Base-by-base conservation (phyloP, 2,797 vertebrate species). In the Sebastes aleutianus region DNA sequence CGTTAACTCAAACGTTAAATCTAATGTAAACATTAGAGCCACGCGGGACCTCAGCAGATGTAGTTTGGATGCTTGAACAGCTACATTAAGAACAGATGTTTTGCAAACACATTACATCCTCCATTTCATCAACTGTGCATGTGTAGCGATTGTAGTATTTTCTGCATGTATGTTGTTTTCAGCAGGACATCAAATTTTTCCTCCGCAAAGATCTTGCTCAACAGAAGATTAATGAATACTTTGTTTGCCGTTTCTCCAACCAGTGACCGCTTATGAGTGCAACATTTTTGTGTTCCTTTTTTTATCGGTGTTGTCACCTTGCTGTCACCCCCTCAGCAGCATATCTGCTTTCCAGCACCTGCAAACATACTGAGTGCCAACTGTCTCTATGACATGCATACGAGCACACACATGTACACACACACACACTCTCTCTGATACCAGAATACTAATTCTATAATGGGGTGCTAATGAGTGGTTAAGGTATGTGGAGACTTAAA, bases 391-490 rank as follows among this genome's bases (percentile, higher is more conserved):
- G 54, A 26, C 80, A 73, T 74, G 62, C 62, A 84, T 64, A 14
- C 74, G 76, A 20, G 5, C 31, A 36, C 77, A 34, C 64, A 74
- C 56, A 53, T 71, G 14, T n/a, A 12, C 8, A 20, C 24, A 29
- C 36, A 63, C 47, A 64, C 34, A 24, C 39, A 56, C 57, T 13
- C 72, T 53, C 50, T 72, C 53, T 74, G 80, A 74, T 84, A 77
- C 70, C 62, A 79, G 31, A 77, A 86, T 75, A 79, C 85, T 82
- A 88, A 90, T 85, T 81, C 89, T 84, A 78, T 92, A 94, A 93
- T 91, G 86, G 79, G 83, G 89, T 90, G 91, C 81, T 90, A 90
- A 92, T 85, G 74, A 78, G 82, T 73, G 80, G 67, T 74, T 76
- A 87, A 88, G 76, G 63, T 88, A 89, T 90, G 85, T 68, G 78